phyloP scores from a whole-genome alignment of 2,888 invertebrate genomes.

The Phortica magna region DNA sequence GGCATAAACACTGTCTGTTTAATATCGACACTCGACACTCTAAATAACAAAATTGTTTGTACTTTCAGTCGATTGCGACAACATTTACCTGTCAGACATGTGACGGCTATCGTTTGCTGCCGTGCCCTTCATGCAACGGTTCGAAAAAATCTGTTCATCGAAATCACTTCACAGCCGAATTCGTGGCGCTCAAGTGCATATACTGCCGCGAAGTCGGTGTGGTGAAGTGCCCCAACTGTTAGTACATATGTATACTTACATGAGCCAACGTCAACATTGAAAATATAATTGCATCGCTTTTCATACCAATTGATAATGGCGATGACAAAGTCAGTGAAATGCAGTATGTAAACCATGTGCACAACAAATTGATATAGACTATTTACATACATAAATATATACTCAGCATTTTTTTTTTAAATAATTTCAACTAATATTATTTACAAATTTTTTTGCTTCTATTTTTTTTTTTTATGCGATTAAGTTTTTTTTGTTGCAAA shows the following conservation, averaged over 20 bases:
- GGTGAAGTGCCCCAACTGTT: conserved; percentile 92
- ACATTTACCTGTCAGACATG: conserved; percentile 91
- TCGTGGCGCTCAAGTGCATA: conserved; percentile 95
- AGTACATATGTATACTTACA: conserved; percentile 39
- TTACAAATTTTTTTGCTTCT: background rate
- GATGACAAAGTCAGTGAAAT: too few species aligned
- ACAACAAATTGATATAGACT: conserved; percentile 13
- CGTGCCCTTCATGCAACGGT: conserved; percentile 95
- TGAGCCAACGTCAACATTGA: background rate
- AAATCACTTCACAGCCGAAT: conserved; percentile 96
- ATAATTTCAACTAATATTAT: background rate
- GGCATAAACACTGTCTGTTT: conserved; percentile 53
- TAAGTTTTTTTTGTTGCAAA: background rate
- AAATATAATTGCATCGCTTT: background rate
- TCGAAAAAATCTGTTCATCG: conserved; percentile 97
- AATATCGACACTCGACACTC: too few species aligned
- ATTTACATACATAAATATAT: background rate
- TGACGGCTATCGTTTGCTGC: conserved; percentile 93
- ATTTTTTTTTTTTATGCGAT: too few species aligned
- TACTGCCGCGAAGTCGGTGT: conserved; percentile 97
- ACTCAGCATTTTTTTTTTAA: background rate
- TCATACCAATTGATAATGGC: too few species aligned
- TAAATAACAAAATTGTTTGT: conserved; percentile 43
- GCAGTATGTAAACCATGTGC: background rate
- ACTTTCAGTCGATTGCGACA: conserved; percentile 86